Percentiles rank a stretch among this genome's conserved stretches.
phyloP scores from a whole-genome alignment of 2,113 vertebrate genomes.

The Semicossyphus pulcher region DNA sequence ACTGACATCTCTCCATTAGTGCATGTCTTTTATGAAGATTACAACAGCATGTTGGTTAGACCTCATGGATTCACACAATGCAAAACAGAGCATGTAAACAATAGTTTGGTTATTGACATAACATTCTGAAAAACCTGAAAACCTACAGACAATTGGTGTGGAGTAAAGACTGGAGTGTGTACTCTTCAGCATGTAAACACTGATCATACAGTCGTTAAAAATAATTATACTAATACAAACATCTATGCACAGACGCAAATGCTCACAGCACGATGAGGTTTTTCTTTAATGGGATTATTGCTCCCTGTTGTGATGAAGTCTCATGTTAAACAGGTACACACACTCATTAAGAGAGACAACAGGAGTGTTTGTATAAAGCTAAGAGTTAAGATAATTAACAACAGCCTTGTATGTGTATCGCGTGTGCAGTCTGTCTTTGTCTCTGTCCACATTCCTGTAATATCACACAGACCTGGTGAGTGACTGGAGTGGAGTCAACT shows the following conservation, averaged over 20 bases:
- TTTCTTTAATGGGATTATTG: background rate
- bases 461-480: background rate
- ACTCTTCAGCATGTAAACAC: background rate
- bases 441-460: background rate
- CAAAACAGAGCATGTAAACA: background rate
- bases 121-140: background rate
- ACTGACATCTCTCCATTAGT: no score
- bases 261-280: background rate
- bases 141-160: no score
- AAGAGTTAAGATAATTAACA: background rate
- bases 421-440: background rate
- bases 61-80: background rate
- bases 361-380: background rate
- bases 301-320: background rate
- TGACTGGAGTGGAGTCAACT: background rate
- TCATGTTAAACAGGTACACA: no score
- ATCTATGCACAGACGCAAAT: background rate
- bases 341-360: background rate
- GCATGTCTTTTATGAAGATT: no score
- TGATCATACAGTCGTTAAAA: background rate
- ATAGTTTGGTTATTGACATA: background rate
- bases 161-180: background rate
- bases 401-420: background rate
- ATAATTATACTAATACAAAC: background rate
- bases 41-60: background rate